Conservation (phyloP, 2,113 vertebrate genomes). For the Brachyhypopomus gauderio region DNA sequence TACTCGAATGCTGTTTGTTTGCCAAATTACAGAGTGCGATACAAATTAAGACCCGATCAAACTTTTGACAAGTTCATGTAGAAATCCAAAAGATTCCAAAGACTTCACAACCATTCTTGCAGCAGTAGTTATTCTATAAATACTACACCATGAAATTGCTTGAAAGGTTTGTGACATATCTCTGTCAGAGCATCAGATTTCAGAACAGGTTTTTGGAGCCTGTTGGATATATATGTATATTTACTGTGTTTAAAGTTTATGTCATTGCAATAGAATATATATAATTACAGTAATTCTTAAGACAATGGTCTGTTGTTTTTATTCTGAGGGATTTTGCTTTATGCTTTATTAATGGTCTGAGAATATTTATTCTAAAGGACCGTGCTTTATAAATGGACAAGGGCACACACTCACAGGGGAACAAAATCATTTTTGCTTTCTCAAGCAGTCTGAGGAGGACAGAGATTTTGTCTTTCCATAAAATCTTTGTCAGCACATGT, state of each 20-base stretch:
- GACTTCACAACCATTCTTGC: too few species aligned
- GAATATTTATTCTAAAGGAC: neutral
- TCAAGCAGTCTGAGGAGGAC: conserved; percentile 21
- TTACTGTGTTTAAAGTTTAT: too few species aligned
- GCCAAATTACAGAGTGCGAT: too few species aligned
- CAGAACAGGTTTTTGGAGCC: neutral
- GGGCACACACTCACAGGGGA: neutral
- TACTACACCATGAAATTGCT: neutral
- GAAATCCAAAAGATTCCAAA: too few species aligned
- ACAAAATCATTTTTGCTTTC: conserved; percentile 30
- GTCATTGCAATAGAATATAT: too few species aligned
- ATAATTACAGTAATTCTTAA: too few species aligned
- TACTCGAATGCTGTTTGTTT: too few species aligned
- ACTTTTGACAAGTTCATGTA: too few species aligned
- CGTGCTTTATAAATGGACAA: neutral
- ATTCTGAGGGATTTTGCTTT: too few species aligned
- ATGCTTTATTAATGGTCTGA: neutral
- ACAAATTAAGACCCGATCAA: too few species aligned
- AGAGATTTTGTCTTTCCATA: conserved; percentile 26
- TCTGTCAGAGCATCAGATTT: neutral
- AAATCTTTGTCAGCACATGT: conserved; percentile 21
- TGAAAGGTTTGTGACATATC: neutral
- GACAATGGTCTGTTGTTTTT: too few species aligned
- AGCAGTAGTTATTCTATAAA: neutral
- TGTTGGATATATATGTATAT: too few species aligned